Conservation (phyloP, 2,797 vertebrate species). For the Leontopithecus rosalia region DNA sequence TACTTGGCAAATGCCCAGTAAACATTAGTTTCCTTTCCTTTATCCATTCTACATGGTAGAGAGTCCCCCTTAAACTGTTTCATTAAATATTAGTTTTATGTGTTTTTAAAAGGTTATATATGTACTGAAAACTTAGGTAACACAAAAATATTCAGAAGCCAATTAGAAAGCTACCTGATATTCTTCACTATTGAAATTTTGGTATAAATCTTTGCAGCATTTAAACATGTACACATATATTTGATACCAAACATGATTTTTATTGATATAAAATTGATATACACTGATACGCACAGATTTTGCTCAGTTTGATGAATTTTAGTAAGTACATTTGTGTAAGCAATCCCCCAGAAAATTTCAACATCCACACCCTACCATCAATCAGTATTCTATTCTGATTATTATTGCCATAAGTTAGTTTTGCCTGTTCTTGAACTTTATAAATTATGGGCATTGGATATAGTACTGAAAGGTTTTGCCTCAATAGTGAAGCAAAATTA, state of each 20-base stretch:
- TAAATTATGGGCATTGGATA: neutral
- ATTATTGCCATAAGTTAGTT: neutral
- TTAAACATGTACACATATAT: neutral
- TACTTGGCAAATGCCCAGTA: neutral
- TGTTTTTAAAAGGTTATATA: neutral
- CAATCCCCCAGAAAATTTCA: neutral
- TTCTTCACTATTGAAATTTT: constrained; percentile 6
- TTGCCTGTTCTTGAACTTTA: neutral
- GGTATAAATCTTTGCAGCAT: neutral
- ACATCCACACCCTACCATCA: neutral
- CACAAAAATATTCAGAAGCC: neutral
- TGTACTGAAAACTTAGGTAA: neutral
- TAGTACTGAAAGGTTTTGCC: neutral
- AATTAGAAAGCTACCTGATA: neutral
- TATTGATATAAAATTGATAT: neutral
- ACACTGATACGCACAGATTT: neutral
- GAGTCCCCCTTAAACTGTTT: neutral
- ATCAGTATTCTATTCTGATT: neutral
- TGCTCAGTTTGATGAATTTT: neutral
- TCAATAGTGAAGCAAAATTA: constrained; percentile 22
- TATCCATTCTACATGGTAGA: neutral
- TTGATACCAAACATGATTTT: neutral
- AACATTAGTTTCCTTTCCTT: neutral
- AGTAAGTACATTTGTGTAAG: neutral
- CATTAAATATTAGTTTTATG: neutral